Evolutionary conservation across 2,888 invertebrate species (phyloP), one percentile per base, ranked within the genome.

Genomic region (Eulithis testata): DNA sequence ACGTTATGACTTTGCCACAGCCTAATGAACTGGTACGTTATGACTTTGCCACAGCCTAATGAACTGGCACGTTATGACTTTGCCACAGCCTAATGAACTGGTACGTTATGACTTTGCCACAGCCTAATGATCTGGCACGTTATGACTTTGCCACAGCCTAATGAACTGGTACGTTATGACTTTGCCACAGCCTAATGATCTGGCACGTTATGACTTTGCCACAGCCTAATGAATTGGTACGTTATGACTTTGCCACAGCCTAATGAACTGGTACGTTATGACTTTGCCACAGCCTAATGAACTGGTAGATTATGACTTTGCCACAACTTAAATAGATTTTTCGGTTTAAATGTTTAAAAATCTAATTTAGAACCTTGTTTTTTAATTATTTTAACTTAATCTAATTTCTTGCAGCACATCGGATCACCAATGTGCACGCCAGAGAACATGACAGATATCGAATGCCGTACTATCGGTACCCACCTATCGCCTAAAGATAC

Each of bases 391-490:
- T 31, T 5, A 31, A 31, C 0, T 31, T 31, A 31, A 0, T 3
- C 31, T 31, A 6, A n/a, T 52, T 43, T 27, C 6, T 65, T 59
- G 4, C 81, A 94, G 89, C 80, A 74, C 75, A 91, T 82, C 69
- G 92, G 77, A 62, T 87, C 72, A 63, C 94, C 95, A 0, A 94
- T 94, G 74, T 97, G 97, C 79, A 86, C 89, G 6, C 83, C 87
- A 40, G 89, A 94, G 0, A 91, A 94, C 77, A 96, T 97, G 94
- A 93, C 89, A 4, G 94, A 95, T 70, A 96, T 98, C 64, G 95
- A 96, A 80, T 98, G 98, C 77, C 94, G 97, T 44, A 96, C 96
- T 0, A 95, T 95, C 0, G 91, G 88, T 0, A 93, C 93, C 0
- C 95, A 96, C 77, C 89, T 94, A 62, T 86, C 94, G 0, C 93